A percentile compares a stretch with the other conserved stretches of the same genome.
Conservation (phyloP, 2,888 invertebrate genomes). For the Yponomeuta plumbellus region DNA sequence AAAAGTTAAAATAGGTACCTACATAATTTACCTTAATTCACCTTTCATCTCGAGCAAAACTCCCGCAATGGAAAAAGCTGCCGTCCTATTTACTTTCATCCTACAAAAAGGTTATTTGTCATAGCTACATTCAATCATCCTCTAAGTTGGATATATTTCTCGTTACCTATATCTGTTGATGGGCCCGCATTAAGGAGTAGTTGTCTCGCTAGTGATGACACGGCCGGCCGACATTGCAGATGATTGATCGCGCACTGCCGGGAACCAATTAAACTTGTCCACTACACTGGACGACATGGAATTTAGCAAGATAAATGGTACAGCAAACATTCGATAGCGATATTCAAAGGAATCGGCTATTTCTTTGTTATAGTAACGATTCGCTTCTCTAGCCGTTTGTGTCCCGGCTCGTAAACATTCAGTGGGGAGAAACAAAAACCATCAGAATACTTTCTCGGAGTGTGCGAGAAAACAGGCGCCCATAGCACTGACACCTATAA, state of each 20-base stretch:
- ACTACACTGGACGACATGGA: conserved; percentile 50
- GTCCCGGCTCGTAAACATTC: not conserved
- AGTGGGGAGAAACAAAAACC: not conserved
- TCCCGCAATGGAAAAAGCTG: too few relatives aligned
- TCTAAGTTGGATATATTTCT: not conserved
- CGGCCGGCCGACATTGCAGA: conserved; percentile 32
- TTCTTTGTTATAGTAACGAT: not conserved
- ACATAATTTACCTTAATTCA: too few relatives aligned
- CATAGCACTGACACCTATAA: not conserved
- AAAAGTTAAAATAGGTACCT: too few relatives aligned
- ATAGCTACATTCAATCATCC: not conserved
- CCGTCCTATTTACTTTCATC: not conserved
- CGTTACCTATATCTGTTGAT: not conserved
- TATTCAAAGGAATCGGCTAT: not conserved
- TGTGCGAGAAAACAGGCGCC: not conserved
- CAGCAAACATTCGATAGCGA: conserved; percentile 29
- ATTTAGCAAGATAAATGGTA: conserved; percentile 53
- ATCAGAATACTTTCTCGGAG: not conserved
- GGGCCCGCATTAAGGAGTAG: not conserved
- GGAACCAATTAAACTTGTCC: conserved; percentile 70
- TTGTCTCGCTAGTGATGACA: conserved; percentile 33
- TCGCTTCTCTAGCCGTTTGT: not conserved
- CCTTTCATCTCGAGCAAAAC: too few relatives aligned
- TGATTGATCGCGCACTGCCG: conserved; percentile 58
- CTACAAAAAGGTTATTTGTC: not conserved